phyloP scores from a whole-genome alignment of 2,888 invertebrate genomes.

The Antheraea yamamai region DNA sequence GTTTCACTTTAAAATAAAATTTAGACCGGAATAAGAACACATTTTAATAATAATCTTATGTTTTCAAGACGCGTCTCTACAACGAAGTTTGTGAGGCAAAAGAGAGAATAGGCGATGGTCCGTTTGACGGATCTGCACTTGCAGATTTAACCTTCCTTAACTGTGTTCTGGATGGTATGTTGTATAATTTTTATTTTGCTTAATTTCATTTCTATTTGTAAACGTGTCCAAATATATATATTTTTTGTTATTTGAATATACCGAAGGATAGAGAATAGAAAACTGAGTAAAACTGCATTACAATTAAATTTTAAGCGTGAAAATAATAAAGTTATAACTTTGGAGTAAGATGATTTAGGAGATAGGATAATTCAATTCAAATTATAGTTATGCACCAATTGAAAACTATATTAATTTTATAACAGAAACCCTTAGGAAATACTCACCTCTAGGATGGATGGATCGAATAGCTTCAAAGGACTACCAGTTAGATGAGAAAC shows the following conservation, averaged over 20 bases:
- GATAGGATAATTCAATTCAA: not conserved
- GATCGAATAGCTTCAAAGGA: constrained; percentile 36
- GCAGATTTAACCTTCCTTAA: constrained; percentile 40
- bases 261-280: no score
- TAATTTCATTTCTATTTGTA: no score
- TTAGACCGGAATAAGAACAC: not conserved
- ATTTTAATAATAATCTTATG: not conserved
- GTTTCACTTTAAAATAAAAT: not conserved
- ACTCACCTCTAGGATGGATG: constrained; percentile 43
- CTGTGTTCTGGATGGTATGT: constrained; percentile 45
- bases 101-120: constrained; percentile 25
- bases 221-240: no score
- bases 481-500: constrained; percentile 41
- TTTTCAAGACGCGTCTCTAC: not conserved
- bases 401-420: not conserved
- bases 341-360: not conserved
- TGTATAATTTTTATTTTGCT: constrained; percentile 26
- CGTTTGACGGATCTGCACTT: constrained; percentile 31
- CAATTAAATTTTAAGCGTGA: not conserved
- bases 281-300: not conserved
- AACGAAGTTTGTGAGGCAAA: not conserved
- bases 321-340: not conserved
- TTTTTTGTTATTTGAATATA: no score
- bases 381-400: not conserved
- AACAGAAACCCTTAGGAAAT: constrained; percentile 42